Conservation (phyloP, 2,797 vertebrate genomes). For the Darevskia mixta region DNA sequence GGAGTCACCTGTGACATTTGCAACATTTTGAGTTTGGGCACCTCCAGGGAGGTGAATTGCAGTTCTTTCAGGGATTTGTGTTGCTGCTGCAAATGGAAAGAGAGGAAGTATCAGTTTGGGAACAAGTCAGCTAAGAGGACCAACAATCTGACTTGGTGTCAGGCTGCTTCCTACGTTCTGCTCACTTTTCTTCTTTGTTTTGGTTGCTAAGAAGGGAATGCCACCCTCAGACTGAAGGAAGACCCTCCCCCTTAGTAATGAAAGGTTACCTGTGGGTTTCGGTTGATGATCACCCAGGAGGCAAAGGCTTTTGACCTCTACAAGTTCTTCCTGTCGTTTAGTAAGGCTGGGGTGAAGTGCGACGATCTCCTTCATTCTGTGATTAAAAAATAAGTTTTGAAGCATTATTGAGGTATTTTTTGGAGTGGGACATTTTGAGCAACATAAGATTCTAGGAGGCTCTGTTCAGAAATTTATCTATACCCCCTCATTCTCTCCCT, state of each 20-base stretch:
- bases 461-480: neutral
- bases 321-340: neutral
- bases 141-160: too few relatives aligned
- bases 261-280: conserved; percentile 3
- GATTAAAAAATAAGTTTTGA: neutral
- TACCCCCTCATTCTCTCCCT: accelerated
- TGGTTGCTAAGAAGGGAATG: too few relatives aligned
- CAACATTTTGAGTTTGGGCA: neutral
- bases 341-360: neutral
- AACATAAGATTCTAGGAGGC: neutral
- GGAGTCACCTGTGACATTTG: neutral
- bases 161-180: too few relatives aligned
- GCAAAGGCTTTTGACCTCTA: neutral
- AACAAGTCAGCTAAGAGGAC: neutral
- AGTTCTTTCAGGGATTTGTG: neutral
- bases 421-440: neutral
- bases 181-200: too few relatives aligned
- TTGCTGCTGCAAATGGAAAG: conserved; percentile 7
- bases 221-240: too few relatives aligned
- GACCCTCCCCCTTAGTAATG: too few relatives aligned
- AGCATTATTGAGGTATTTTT: neutral
- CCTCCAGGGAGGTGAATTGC: neutral
- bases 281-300: neutral
- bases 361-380: neutral
- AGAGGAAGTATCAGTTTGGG: neutral